A percentile compares a stretch with the other conserved stretches of the same genome.
These are phyloP conservation scores for Nycticryphes semicollaris DNA, from an alignment of 2,113 vertebrate genomes.

Conservation along the genomic window DNA sequence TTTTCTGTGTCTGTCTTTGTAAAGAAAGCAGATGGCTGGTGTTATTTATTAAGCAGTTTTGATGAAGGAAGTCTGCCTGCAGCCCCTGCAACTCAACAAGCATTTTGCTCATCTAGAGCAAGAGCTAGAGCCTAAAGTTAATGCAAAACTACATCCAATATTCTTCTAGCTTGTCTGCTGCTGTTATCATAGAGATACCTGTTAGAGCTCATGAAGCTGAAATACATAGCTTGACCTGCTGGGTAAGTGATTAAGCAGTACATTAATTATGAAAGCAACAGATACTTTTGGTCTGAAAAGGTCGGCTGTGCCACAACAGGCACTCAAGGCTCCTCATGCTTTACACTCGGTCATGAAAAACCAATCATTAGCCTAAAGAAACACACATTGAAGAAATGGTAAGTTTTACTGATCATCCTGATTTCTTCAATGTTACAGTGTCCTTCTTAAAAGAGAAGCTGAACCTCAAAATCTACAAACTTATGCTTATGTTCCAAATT, in stretches of 20 bases:
- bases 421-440: neutral
- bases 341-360: neutral
- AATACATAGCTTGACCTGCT: neutral
- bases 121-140: neutral
- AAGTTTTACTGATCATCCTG: neutral
- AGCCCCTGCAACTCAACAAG: neutral
- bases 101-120: neutral
- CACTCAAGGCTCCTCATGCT: neutral
- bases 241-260: neutral
- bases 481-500: neutral
- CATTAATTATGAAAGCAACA: neutral
- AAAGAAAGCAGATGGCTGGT: conserved; percentile 1
- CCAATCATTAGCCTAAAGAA: neutral
- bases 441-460: neutral
- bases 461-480: neutral
- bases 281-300: neutral
- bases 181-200: neutral
- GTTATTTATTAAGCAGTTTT: neutral
- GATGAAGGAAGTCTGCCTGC: neutral
- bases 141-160: neutral
- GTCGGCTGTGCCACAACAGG: neutral
- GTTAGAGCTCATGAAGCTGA: neutral
- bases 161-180: neutral
- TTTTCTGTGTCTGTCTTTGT: neutral
- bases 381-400: neutral